Evolutionary conservation across 2,888 invertebrate genomes (phyloP), one percentile per base, ranked within the genome.

Genomic region (Cremastinae sp.): DNA sequence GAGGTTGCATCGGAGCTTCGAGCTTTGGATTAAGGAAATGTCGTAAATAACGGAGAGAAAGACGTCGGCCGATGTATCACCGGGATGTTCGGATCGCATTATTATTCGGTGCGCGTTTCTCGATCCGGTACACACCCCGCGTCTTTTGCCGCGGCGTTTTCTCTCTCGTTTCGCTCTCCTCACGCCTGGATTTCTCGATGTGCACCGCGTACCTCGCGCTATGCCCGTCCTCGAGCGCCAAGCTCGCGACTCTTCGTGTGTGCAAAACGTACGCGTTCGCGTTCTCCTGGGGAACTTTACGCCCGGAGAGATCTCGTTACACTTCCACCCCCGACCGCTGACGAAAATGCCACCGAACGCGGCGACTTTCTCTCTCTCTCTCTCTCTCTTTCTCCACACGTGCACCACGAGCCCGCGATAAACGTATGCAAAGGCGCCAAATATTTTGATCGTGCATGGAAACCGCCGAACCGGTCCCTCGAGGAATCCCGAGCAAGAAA

Each of bases 11-110:
- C 59, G 64, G 61, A 74, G 72, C 58, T 74, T 74, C 72, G 70
- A 73, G 74, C 56, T 79, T 79, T 77, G 83, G 84, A 85, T 85
- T 82, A 85, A 82, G 82, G 82, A 83, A 79, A 79, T 76, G 81
- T 78, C 85, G 82, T 87, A 87, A 87, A 87, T 87, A 87, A 87
- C 86, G 20, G 51, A 54, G 18, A 64, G 76, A 74, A 82, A 82
- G 82, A 84, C 81, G 83, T 84, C 85, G 79, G 83, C 84, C 86
- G 85, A 86, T 87, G 85, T 85, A 87, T 87, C 87, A 86, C 83
- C 80, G 82, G 79, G 81, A 82, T 83, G 82, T 83, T 86, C 81
- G 80, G 84, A 82, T 83, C 84, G 81, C 85, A 87, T 87, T 87
- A 84, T 85, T 87, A 87, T 87, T 87, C 87, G 82, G 80, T 80